Percentiles rank a stretch among this genome's conserved stretches.
These are phyloP conservation scores for Brachionus angularis DNA, from an alignment of 1,140 invertebrate species.

Conservation along the genomic window DNA sequence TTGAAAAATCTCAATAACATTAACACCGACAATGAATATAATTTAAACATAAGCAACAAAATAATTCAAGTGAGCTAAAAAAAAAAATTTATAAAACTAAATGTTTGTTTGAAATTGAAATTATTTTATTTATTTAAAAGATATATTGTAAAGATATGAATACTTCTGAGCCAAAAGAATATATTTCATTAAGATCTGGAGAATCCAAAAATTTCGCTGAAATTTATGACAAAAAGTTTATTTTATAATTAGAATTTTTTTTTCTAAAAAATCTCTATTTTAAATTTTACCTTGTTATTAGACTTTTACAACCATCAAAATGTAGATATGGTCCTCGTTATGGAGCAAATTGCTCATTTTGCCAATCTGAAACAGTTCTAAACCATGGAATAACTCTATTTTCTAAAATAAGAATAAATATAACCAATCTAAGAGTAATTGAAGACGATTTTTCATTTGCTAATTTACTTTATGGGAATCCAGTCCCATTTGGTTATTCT, in stretches of 20 bases:
- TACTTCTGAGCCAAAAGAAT: constrained; percentile 19
- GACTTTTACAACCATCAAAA: constrained; percentile 10
- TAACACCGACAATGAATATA: not conserved
- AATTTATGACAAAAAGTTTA: constrained; percentile 44
- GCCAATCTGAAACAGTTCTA: not conserved
- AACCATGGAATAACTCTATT: constrained; percentile 38
- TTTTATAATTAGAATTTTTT: no score
- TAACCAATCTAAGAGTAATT: constrained; percentile 6
- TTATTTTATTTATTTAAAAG: no score
- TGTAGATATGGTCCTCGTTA: constrained; percentile 31
- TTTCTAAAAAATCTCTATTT: no score
- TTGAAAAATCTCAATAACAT: constrained; percentile 13
- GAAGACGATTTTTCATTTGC: constrained; percentile 29
- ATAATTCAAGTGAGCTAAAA: not conserved
- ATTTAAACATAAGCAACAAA: constrained; percentile 8
- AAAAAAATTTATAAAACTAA: not conserved
- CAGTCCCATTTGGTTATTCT: constrained; percentile 24
- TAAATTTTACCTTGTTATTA: no score
- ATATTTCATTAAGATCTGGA: constrained; percentile 11
- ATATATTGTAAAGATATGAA: constrained; percentile 40
- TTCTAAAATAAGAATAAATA: constrained; percentile 10
- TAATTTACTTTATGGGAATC: constrained; percentile 14
- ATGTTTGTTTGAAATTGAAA: not conserved
- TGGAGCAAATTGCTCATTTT: constrained; percentile 25
- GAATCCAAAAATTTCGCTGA: constrained; percentile 36